These are phyloP conservation scores for Peromyscus eremicus DNA, from an alignment of 2,797 vertebrate genomes.

Conservation along the genomic window DNA sequence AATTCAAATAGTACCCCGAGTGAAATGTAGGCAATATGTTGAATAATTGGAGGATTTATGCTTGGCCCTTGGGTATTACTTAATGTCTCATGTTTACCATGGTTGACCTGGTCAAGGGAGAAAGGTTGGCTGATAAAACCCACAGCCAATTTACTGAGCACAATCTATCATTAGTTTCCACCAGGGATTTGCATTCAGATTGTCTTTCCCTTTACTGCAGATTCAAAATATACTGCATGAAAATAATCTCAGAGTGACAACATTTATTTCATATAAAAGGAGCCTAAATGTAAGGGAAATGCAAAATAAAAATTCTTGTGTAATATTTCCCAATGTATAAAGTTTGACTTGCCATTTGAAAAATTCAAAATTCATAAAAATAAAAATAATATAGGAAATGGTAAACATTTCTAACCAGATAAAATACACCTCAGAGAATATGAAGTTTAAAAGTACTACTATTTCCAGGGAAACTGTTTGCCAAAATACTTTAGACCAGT, in stretches of 20 bases:
- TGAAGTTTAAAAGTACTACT: not conserved
- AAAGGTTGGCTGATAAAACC: not conserved
- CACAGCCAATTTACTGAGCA: not conserved
- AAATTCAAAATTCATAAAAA: not conserved
- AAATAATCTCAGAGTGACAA: not conserved
- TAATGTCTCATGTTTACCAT: not conserved
- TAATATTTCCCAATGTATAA: not conserved
- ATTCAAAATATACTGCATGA: not conserved
- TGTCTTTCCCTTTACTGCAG: not conserved
- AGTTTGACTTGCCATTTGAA: not conserved
- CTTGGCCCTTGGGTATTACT: not conserved
- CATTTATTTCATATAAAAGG: slow-evolving; percentile 23
- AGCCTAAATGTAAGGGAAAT: not conserved
- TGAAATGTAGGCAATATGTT: not conserved
- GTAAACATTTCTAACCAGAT: not conserved
- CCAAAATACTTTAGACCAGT: not conserved
- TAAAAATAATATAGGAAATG: not conserved
- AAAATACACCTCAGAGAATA: not conserved
- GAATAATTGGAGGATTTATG: not conserved
- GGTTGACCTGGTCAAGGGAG: not conserved
- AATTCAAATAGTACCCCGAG: not conserved
- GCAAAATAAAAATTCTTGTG: not conserved
- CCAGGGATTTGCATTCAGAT: not conserved
- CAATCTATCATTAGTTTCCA: not conserved
- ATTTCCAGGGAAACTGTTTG: not conserved